A percentile compares a stretch with the other conserved stretches of the same genome.
Evolutionary conservation across 1,140 invertebrate species (phyloP).

Genomic region (Probaryconus sp.): DNA sequence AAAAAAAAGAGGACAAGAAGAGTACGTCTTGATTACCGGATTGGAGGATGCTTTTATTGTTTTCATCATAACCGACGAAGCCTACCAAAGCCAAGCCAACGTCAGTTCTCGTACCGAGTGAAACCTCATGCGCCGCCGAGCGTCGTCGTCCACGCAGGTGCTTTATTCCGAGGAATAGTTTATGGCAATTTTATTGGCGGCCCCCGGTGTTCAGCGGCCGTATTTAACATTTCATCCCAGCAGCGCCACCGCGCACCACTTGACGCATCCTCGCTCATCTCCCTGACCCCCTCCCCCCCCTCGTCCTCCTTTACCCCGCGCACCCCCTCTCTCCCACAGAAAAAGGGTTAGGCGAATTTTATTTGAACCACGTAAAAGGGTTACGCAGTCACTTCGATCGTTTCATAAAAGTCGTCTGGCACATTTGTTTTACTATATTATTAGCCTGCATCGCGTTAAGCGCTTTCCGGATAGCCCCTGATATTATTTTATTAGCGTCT

Average conservation of each 20-base stretch:
- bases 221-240: conserved; percentile 76
- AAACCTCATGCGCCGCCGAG: not conserved
- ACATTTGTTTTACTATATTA: conserved; percentile 73
- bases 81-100: not conserved
- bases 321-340: conserved; percentile 10
- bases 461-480: conserved; percentile 51
- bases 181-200: conserved; percentile 72
- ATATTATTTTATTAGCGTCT: conserved; percentile 73
- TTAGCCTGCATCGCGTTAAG: conserved; percentile 57
- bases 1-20: not conserved
- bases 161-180: conserved; percentile 66
- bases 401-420: conserved; percentile 76
- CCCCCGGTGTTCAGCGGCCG: conserved; percentile 69
- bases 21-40: conserved; percentile 16
- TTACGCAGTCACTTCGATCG: conserved; percentile 59
- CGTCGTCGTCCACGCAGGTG: conserved; percentile 64
- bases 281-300: not conserved
- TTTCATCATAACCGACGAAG: conserved; percentile 23
- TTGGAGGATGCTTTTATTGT: conserved; percentile 22
- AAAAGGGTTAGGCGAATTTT: conserved; percentile 67
- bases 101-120: no score
- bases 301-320: not conserved
- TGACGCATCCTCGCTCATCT: conserved; percentile 39
- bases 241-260: conserved; percentile 40
- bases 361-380: conserved; percentile 60